phyloP scores from a whole-genome alignment of 2,797 vertebrate species.

The Sebastes nivosus region DNA sequence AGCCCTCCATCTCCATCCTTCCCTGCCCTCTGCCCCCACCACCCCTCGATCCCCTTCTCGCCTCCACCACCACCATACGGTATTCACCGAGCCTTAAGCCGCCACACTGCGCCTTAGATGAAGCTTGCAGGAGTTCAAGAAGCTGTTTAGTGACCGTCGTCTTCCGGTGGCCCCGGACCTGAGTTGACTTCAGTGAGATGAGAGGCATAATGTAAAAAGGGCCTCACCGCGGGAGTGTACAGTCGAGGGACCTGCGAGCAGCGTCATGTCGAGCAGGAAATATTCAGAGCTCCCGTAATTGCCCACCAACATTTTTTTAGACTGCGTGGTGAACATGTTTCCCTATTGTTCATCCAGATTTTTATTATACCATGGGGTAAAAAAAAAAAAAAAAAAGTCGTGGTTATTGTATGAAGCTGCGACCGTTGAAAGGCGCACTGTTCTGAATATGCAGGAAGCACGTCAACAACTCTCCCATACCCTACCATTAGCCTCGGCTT shows the following conservation, averaged over 20 bases:
- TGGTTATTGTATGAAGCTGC: conserved; percentile 70
- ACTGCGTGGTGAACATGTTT: conserved; percentile 52
- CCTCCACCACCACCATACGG: neutral
- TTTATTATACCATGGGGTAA: conserved; percentile 46
- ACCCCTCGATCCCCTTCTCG: neutral
- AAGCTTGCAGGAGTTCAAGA: conserved; percentile 35
- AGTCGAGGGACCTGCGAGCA: conserved; percentile 46
- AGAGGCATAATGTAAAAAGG: conserved; percentile 48
- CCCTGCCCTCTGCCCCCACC: neutral
- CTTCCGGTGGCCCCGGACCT: conserved; percentile 44
- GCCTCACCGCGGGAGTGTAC: conserved; percentile 28
- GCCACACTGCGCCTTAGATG: conserved; percentile 32
- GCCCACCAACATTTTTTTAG: conserved; percentile 41
- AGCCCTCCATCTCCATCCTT: neutral
- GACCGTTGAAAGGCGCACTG: conserved; percentile 64
- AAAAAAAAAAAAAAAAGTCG: conserved; percentile 15
- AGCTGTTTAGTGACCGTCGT: conserved; percentile 16
- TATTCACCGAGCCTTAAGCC: neutral
- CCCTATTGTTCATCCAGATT: conserved; percentile 68
- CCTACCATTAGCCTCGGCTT: conserved; percentile 82
- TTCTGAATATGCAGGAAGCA: conserved; percentile 73
- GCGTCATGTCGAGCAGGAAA: conserved; percentile 54
- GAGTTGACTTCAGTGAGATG: conserved; percentile 66
- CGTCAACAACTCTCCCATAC: conserved; percentile 77
- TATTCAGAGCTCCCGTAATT: conserved; percentile 62